These are phyloP conservation scores for Ficedula albicollis DNA, from an alignment of 2,797 vertebrate species.

Conservation along the genomic window DNA sequence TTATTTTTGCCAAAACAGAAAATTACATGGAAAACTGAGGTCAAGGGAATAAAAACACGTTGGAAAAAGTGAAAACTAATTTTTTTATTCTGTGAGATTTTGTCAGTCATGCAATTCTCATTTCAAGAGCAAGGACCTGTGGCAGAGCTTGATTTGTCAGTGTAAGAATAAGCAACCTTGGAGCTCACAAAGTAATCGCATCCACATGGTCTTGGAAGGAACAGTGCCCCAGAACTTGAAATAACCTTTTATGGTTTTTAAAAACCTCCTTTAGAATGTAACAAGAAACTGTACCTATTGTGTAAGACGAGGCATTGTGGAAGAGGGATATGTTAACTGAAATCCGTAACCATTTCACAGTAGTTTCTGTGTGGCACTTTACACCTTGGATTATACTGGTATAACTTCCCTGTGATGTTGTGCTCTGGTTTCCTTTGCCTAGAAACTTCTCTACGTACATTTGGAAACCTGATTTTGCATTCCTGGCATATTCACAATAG, in stretches of 20 bases:
- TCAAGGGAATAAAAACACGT: not conserved
- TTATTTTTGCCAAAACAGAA: not conserved
- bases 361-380: slow-evolving; percentile 34
- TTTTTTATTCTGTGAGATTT: not conserved
- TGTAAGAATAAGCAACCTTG: not conserved
- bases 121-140: not conserved
- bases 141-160: not conserved
- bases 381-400: slow-evolving; percentile 21
- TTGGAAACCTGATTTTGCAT: slow-evolving; percentile 30
- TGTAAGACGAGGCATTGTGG: not conserved
- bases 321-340: not conserved
- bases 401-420: not conserved
- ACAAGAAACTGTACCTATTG: not conserved
- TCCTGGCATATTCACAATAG: slow-evolving; percentile 8
- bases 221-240: not conserved
- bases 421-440: not conserved
- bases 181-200: not conserved
- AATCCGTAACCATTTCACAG: not conserved
- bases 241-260: slow-evolving; percentile 21
- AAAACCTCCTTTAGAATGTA: not conserved
- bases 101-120: not conserved
- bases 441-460: not conserved
- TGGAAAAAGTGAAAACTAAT: not conserved
- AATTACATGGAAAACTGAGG: not conserved
- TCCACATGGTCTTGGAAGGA: slow-evolving; percentile 38